Base-by-base conservation (phyloP, 2,797 vertebrate species). In the Enteromius argenteus region DNA sequence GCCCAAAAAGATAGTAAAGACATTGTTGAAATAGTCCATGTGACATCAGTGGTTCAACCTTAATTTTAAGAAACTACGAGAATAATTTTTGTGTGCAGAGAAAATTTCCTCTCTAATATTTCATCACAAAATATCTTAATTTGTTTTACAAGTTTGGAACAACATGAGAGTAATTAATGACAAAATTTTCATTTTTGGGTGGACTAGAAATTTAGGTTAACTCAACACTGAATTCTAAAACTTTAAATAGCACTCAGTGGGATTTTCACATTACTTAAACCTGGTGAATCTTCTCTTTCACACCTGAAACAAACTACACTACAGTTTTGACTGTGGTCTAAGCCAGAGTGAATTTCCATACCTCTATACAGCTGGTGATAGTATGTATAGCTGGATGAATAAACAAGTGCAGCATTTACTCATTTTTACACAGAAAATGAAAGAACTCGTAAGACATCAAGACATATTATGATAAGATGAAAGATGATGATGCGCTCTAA, bases 291-390 rank as follows among this genome's bases (percentile, higher is more conserved):
- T 53, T 67, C 51, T 35, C 19, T n/a, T 17, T 3, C n/a, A 53
- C 42, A 69, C 32, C 37, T 30, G 8, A 69, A 80, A 80, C 27
- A 23, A 68, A 56, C 44, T 37, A 66, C 46, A 27, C 79, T 80
- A 69, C 6, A 51, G 56, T 27, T 66, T 10, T 37, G 21, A 17
- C 21, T 53, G 56, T 0, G 2, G 30, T 27, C 81, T 83, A 76
- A 15, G 42, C 35, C 73, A 56, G n/a, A 76, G 49, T 77, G 49
- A 11, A 32, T 68, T 39, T 39, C 46, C 30, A 27, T 77, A 83
- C 81, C 81, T 83, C 62, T 67, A 68, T 68, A 83, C 73, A 83
- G 72, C 46, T 76, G 46, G 3, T 83, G 72, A 83, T 19, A 83
- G 62, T 49, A 77, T 21, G 35, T 30, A 53, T 56, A 67, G 35